phyloP scores from a whole-genome alignment of 2,113 vertebrate genomes.

The Pedionomus torquatus region DNA sequence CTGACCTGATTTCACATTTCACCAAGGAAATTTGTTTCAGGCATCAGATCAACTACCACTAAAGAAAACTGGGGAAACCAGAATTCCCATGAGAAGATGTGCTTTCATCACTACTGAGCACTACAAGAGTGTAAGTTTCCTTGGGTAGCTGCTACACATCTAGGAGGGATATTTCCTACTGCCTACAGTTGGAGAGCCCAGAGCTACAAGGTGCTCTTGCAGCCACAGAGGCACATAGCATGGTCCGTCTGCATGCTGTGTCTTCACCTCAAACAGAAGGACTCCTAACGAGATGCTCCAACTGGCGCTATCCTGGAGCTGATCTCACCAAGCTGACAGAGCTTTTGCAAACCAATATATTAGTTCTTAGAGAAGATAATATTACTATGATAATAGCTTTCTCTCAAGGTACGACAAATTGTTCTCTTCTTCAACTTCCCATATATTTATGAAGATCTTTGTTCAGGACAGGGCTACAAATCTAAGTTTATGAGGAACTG shows the following conservation, averaged over 20 bases:
- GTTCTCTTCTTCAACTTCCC: not conserved
- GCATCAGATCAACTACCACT: not conserved
- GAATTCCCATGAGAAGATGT: not conserved
- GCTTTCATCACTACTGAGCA: not conserved
- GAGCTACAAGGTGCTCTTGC: not conserved
- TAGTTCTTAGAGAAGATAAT: not conserved
- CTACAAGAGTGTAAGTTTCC: not conserved
- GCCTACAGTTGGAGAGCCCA: not conserved
- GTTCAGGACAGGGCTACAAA: slow-evolving; percentile 16
- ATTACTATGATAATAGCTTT: not conserved
- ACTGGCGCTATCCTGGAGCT: not conserved
- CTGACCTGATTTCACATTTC: not conserved
- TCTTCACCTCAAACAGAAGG: not conserved
- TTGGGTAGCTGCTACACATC: not conserved
- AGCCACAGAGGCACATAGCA: not conserved
- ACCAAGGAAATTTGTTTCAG: not conserved
- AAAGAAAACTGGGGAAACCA: not conserved
- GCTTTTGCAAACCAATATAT: not conserved
- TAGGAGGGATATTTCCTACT: not conserved
- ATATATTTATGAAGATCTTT: not conserved
- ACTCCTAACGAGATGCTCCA: not conserved
- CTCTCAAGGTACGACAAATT: not conserved
- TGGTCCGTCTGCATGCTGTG: rapidly evolving
- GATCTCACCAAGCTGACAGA: not conserved
- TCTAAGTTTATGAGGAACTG: not conserved